Conservation (phyloP, 2,113 vertebrate genomes). For the Syrmaticus mikado region DNA sequence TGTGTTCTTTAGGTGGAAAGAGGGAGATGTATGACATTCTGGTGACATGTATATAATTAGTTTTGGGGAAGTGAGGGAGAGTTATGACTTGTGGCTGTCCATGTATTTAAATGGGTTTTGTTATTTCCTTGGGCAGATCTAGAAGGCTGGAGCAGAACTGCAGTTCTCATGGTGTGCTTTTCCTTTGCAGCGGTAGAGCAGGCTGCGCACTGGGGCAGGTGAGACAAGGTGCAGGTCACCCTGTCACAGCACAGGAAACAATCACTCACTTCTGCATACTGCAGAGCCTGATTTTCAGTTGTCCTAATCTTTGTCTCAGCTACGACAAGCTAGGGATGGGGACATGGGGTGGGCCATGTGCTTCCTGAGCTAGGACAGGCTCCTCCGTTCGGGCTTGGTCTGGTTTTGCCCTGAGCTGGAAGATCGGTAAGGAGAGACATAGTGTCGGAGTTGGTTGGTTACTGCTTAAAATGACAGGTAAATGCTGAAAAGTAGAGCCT, state of each 20-base stretch:
- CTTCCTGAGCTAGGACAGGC: neutral
- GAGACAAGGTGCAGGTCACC: rapidly evolving
- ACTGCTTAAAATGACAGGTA: neutral
- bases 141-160: neutral
- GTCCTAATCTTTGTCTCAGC: neutral
- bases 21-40: neutral
- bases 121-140: neutral
- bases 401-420: neutral
- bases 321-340: neutral
- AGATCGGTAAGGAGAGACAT: neutral
- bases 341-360: too few species aligned
- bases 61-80: neutral
- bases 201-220: neutral
- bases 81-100: neutral
- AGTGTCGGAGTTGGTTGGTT: neutral
- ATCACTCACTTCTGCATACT: neutral
- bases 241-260: neutral
- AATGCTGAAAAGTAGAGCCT: neutral
- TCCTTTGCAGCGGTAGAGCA: neutral
- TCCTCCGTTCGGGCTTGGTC: neutral
- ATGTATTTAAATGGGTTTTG: neutral
- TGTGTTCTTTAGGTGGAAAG: neutral
- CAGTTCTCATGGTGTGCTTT: neutral
- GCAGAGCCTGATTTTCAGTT: neutral
- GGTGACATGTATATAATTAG: neutral